Evolutionary conservation across 2,113 vertebrate species (phyloP), one percentile per base, ranked within the genome.

Genomic region (Ochotona curzoniae): DNA sequence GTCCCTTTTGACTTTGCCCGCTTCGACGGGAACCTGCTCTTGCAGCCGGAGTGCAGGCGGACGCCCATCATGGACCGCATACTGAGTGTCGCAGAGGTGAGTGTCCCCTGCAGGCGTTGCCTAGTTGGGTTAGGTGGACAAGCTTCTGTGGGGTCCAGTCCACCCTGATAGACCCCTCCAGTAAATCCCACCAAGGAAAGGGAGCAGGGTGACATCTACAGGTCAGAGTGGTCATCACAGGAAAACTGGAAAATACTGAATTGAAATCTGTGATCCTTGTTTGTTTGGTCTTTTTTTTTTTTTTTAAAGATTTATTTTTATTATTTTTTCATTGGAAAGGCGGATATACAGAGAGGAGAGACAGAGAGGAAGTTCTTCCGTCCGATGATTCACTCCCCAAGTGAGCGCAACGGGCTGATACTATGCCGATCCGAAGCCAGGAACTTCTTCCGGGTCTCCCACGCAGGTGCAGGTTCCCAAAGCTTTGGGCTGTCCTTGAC

Each of bases 1-100:
- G 99, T 99, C 75, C 99, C 99, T 47, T 99, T 99, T 87, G 99
- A 99, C 90, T 98, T 99, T 91, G 99, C 98, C 38, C 99, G 99
- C 23, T 98, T 99, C 47, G 99, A 99, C 44, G 99, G 99, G 4
- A 96, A 97, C 93, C 94, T 98, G 0, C 32, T 91, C 44, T 87
- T 97, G 9, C 95, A 98, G 4, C 90, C 96, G 1, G 98, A 97
- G 21, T 96, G 93, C 1, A 25, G 91, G 26, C 98, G 98, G 74
- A 93, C 98, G 91, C 92, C 99, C 0, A 98, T 97, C 44, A 99
- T 99, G 99, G 99, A 99, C 90, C 98, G 98, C 1, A 99, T 99
- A 89, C 98, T 99, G 15, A 92, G 97, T 0, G 93, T 99, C 10
- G 99, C 99, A n/a, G 98, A 99, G 98, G 99, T 98, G 95, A 98